A percentile compares a stretch with the other conserved stretches of the same genome.
Evolutionary conservation across 2,113 vertebrate genomes (phyloP).

Genomic region (Chlamydotis undulata): DNA sequence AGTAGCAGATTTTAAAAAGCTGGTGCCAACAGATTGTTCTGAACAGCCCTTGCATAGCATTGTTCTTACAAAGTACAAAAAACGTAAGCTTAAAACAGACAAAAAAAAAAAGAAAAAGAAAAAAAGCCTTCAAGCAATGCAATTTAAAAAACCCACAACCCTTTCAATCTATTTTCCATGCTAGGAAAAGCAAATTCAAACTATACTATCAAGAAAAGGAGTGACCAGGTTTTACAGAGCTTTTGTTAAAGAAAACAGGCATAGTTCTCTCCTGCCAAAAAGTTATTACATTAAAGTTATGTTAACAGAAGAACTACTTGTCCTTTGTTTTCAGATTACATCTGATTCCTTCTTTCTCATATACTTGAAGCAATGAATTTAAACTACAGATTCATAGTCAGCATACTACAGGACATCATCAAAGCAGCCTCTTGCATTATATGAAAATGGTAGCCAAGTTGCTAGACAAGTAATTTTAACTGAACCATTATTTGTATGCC

Average conservation of each 20-base stretch:
- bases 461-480: background rate
- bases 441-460: background rate
- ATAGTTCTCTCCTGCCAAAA: background rate
- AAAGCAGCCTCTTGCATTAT: background rate
- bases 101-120: no score
- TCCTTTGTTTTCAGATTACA: background rate
- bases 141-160: fast-evolving
- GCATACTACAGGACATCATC: background rate
- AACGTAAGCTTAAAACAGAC: background rate
- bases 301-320: background rate
- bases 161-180: background rate
- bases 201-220: background rate
- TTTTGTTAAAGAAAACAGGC: background rate
- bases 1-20: background rate
- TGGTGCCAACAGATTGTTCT: background rate
- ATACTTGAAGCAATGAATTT: background rate
- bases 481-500: background rate
- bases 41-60: background rate
- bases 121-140: background rate
- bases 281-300: background rate
- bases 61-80: background rate
- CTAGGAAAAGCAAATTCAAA: background rate
- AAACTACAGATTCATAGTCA: background rate
- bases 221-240: background rate
- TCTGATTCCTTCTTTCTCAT: background rate